Evolutionary conservation across 2,113 vertebrate genomes (phyloP), one percentile per base, ranked within the genome.

Genomic region (Salminus brasiliensis): DNA sequence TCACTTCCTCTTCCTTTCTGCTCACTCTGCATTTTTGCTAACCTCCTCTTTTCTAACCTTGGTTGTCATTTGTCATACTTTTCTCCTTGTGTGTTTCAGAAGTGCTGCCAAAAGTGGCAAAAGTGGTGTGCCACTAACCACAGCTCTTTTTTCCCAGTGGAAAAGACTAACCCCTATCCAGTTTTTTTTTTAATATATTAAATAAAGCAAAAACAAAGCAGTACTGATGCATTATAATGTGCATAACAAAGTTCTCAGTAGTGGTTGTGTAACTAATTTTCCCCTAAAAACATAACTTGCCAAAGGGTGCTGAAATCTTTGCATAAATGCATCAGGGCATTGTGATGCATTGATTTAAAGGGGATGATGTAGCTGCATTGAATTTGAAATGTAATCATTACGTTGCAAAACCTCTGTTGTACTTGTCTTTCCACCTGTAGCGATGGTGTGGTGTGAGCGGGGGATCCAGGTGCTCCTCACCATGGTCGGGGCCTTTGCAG

Each of bases 391-490:
- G 43, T 45, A 2, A 45, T n/a, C n/a, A n/a, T n/a, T n/a, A n/a
- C n/a, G n/a, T n/a, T n/a, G n/a, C n/a, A 9, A 47, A 5, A 47
- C 15, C 45, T 47, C 45, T 47, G 45, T 47, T 47, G 45, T 47
- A 16, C 21, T 49, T 4, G 16, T 55, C 23, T 55, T 23, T 4
- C n/a, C 25, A 1, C 86, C 90, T 79, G 89, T 85, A 81, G 95
- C 90, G 43, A 90, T 97, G 90, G 91, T 95, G 23, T 96, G 95
- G 95, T 97, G 96, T 36, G 96, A 97, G 89, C 94, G 94, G 27
- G 96, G 96, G 29, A 94, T 96, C 83, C 96, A 96, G 93, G 93
- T 96, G 81, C 90, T 97, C 84, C 88, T 97, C 88, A 96, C 96
- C 84, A 96, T 94, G n/a, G 92, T 97, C 85, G 96, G 96, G 27